Percentiles rank a stretch among this genome's conserved stretches.
Evolutionary conservation across 2,888 invertebrate genomes (phyloP).

Genomic region (Steinernema hermaphroditum): DNA sequence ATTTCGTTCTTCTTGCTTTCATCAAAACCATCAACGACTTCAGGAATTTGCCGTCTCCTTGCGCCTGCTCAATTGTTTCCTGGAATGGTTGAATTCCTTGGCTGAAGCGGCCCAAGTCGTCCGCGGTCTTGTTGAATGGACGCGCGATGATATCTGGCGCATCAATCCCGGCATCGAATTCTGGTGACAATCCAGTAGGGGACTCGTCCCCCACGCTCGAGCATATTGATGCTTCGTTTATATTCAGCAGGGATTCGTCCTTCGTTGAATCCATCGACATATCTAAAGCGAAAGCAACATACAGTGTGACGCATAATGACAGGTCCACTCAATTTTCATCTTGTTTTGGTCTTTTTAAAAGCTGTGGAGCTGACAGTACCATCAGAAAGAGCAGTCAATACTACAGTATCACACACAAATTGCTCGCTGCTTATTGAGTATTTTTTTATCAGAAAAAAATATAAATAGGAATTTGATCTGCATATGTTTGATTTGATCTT

Average conservation of each 20-base stretch:
- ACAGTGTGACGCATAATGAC: no score
- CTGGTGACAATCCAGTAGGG: neutral
- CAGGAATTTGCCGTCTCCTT: neutral
- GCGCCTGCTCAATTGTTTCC: conserved; percentile 8
- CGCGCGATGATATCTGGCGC: neutral
- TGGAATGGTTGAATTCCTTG: conserved; percentile 16
- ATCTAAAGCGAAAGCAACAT: no score
- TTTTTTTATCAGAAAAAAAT: no score
- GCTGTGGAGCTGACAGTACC: no score
- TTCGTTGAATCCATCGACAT: no score
- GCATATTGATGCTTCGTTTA: conserved; percentile 17
- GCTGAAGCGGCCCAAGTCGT: conserved; percentile 4
- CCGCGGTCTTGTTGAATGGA: neutral
- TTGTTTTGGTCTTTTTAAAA: no score
- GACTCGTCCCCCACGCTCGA: neutral
- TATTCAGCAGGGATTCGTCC: neutral
- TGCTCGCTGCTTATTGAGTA: no score
- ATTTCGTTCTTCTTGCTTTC: neutral
- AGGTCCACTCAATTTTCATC: no score
- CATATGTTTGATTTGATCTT: no score
- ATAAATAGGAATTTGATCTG: no score
- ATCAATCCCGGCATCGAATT: neutral
- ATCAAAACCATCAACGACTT: neutral
- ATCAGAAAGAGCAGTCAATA: no score
- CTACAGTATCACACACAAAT: no score